phyloP scores from a whole-genome alignment of 1,140 invertebrate genomes.

The Temnothorax nylanderi region DNA sequence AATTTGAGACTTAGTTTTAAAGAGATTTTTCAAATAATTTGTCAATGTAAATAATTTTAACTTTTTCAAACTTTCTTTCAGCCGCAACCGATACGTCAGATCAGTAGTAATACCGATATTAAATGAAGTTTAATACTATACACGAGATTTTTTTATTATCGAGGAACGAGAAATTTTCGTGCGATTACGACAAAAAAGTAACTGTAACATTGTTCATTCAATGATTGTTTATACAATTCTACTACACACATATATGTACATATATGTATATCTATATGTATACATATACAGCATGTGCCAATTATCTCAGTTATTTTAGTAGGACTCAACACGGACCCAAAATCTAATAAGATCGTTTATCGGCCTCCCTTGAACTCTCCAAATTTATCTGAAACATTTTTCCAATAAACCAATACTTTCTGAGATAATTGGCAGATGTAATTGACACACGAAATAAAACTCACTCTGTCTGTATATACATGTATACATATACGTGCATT shows the following conservation, averaged over 20 bases:
- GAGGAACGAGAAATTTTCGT: not conserved
- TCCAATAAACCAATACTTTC: too few relatives aligned
- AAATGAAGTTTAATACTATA: not conserved
- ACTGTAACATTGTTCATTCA: not conserved
- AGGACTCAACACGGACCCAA: too few relatives aligned
- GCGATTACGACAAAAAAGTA: not conserved
- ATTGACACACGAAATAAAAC: too few relatives aligned
- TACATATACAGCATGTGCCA: too few relatives aligned
- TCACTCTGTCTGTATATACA: too few relatives aligned
- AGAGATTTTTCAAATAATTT: conserved; percentile 5
- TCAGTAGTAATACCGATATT: not conserved
- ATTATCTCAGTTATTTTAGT: too few relatives aligned
- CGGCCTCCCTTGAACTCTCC: too few relatives aligned
- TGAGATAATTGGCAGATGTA: too few relatives aligned
- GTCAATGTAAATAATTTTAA: not conserved
- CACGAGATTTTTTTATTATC: not conserved
- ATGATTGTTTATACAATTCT: not conserved
- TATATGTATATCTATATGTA: too few relatives aligned
- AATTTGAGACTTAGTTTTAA: not conserved
- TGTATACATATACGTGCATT: not conserved
- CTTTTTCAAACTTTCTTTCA: not conserved
- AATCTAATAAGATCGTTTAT: too few relatives aligned
- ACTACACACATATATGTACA: not conserved
- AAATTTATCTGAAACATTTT: too few relatives aligned
- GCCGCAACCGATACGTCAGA: not conserved